These are phyloP conservation scores for Nebria brevicollis DNA, from an alignment of 2,888 invertebrate species.

Conservation along the genomic window DNA sequence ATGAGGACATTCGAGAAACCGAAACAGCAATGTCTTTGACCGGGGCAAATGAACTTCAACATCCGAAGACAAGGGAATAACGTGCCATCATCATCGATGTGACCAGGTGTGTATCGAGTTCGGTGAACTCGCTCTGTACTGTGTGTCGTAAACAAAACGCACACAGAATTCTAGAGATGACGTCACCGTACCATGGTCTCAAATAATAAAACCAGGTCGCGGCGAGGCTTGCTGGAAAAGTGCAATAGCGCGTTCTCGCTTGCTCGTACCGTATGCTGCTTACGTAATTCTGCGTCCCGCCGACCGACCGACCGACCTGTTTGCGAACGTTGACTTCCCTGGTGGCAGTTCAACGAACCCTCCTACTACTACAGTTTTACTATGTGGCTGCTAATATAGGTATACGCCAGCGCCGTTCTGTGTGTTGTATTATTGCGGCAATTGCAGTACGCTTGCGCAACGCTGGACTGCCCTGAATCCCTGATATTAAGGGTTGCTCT, in stretches of 20 bases:
- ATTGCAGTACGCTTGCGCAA: neutral
- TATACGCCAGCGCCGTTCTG: neutral
- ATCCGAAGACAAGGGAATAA: neutral
- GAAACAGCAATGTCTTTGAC: slow-evolving; percentile 33
- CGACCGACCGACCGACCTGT: slow-evolving; percentile 41
- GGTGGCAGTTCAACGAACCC: slow-evolving; percentile 38
- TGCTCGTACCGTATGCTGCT: slow-evolving; percentile 16
- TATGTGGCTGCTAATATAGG: neutral
- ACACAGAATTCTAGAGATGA: slow-evolving; percentile 37
- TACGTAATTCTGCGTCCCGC: slow-evolving; percentile 31
- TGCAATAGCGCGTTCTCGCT: slow-evolving; percentile 25
- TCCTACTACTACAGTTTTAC: slow-evolving; percentile 5
- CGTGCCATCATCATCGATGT: slow-evolving; percentile 4
- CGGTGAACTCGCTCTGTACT: slow-evolving; percentile 28
- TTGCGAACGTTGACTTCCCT: slow-evolving; percentile 45
- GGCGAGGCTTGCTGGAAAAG: slow-evolving; percentile 27
- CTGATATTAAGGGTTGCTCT: neutral
- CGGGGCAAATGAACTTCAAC: slow-evolving; percentile 17
- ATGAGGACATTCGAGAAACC: slow-evolving; percentile 24
- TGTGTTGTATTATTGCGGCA: neutral
- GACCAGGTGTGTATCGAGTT: slow-evolving; percentile 33
- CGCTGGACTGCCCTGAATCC: neutral
- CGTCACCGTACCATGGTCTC: slow-evolving; percentile 37
- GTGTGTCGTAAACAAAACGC: slow-evolving; percentile 38
- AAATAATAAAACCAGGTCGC: slow-evolving; percentile 41